Evolutionary conservation across 2,797 vertebrate species (phyloP).

Genomic region (Phoxinus dragarum): DNA sequence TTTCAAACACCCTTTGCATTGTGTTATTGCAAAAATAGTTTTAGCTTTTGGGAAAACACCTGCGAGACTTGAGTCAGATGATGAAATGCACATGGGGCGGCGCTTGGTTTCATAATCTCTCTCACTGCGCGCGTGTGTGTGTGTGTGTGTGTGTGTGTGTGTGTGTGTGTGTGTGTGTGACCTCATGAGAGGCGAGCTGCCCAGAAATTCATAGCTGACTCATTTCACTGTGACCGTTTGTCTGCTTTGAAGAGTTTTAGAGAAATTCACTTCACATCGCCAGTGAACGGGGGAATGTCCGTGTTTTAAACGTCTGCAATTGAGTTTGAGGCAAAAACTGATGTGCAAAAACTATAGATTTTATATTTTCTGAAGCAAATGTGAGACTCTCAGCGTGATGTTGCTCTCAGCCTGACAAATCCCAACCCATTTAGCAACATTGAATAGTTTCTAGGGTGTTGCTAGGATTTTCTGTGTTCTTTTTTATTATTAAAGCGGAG

Average conservation of each 20-base stretch:
- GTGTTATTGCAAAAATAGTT: constrained; percentile 18
- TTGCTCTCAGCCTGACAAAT: neutral
- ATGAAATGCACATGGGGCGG: constrained; percentile 42
- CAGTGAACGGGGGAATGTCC: constrained; percentile 13
- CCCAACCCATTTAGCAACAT: neutral
- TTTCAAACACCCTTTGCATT: constrained; percentile 11
- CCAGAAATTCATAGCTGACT: constrained; percentile 43
- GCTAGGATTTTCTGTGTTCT: neutral
- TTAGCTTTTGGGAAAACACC: constrained; percentile 47
- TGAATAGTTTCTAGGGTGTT: neutral
- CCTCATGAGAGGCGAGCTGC: constrained; percentile 60
- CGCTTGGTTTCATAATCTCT: constrained; percentile 37
- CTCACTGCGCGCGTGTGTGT: neutral
- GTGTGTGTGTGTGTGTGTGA: constrained; percentile 50
- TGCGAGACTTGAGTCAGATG: constrained; percentile 36
- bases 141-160: constrained; percentile 29
- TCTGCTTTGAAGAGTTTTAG: constrained; percentile 15
- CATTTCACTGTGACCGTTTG: constrained; percentile 29
- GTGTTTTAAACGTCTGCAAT: neutral
- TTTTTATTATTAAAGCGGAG: neutral
- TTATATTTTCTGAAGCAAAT: neutral
- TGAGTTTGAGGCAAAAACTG: neutral
- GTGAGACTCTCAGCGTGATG: neutral
- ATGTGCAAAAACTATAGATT: neutral
- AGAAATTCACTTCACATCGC: neutral